Percentiles rank a stretch among this genome's conserved stretches.
These are phyloP conservation scores for Bubo bubo DNA, from an alignment of 2,113 vertebrate genomes.

Conservation along the genomic window DNA sequence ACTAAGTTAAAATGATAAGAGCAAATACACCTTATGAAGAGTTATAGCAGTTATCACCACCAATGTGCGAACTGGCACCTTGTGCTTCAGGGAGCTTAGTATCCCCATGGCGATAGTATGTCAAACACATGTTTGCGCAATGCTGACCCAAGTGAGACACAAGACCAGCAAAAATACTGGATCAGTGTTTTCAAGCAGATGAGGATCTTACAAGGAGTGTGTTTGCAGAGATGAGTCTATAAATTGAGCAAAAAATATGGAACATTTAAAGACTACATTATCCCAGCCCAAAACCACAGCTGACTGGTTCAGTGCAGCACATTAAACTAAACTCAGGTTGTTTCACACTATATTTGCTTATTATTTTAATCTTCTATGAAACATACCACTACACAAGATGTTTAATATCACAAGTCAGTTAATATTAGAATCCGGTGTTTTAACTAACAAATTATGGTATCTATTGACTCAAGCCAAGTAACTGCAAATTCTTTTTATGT, in stretches of 20 bases:
- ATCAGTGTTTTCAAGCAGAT: not conserved
- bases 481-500: not conserved
- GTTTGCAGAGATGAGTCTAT: not conserved
- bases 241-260: not conserved
- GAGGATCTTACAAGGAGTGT: not conserved
- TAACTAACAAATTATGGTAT: not conserved
- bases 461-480: not conserved
- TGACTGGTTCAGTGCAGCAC: not conserved
- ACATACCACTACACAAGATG: not conserved
- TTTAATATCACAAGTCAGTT: not conserved
- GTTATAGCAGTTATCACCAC: fast-evolving
- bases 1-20: not conserved
- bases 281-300: not conserved
- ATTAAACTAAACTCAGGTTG: not conserved
- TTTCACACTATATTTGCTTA: not conserved
- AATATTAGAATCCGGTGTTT: not conserved
- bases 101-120: not conserved
- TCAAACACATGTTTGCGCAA: not conserved
- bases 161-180: not conserved
- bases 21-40: not conserved
- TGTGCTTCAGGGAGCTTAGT: not conserved
- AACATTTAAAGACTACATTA: not conserved
- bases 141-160: not conserved
- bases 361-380: not conserved
- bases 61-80: fast-evolving